Evolutionary conservation across 2,888 invertebrate genomes (phyloP), one percentile per base, ranked within the genome.

Genomic region (Steinernema carpocapsae): DNA sequence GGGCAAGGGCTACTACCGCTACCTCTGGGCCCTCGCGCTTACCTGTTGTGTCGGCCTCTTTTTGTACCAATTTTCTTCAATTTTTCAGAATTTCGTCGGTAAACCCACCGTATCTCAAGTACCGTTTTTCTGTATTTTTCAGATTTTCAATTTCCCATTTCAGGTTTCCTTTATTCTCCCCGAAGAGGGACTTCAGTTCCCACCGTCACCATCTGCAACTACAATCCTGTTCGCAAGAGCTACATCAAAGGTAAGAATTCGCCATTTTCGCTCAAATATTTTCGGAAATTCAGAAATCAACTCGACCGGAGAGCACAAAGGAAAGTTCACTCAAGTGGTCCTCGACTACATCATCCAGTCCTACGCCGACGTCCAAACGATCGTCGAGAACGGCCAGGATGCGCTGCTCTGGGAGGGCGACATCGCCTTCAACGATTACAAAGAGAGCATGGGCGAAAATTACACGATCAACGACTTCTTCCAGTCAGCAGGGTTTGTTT

Each of bases 21-120:
- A 76, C n/a, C 80, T 85, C 56, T 85, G 85, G 85, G 74, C 80
- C 1, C 48, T 78, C n/a, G 80, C 80, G 29, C 80, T 78, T 56
- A 48, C 79, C 2, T 48, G 81, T 26, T 82, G 82, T 17, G 74
- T 80, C 74, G 64, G 77, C 17, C 78, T 85, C 70, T 71, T 85
- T 26, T 45, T 80, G 10, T 80, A 78, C 48, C 85, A 85, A 73
- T 76, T 83, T 7, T 70, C 76, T 17, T 76, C 74, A 10, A 74
- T 85, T 19, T 76, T 83, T 14, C 74, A 74, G 32, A 76, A 81
- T 77, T 85, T 79, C 72, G 32, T 78, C 19, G 76, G 78, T 14
- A 79, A 78, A 26, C 85, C 85, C n/a, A 85, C 83, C n/a, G 81
- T 83, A 42, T 83, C 83, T 26, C 82, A 83, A 74, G 80, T 82